These are phyloP conservation scores for Cataglyphis altisquamis DNA, from an alignment of 2,888 invertebrate species.

Conservation along the genomic window DNA sequence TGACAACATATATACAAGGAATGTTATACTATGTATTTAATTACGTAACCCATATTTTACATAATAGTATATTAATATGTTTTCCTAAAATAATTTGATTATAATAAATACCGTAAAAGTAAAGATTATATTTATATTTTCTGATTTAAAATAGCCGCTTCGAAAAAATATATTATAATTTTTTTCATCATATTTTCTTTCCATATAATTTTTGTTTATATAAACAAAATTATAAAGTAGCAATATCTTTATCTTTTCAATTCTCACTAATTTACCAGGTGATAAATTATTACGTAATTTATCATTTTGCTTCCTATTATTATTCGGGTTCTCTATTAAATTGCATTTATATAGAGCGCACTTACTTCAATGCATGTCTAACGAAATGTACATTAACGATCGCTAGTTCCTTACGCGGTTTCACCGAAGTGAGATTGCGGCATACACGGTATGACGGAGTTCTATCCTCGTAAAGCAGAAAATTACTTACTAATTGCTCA, in stretches of 20 bases:
- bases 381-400: slow-evolving; percentile 46
- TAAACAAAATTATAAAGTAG: background rate
- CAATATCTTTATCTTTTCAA: slow-evolving; percentile 15
- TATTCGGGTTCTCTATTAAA: slow-evolving; percentile 22
- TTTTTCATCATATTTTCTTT: background rate
- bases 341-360: slow-evolving; percentile 21
- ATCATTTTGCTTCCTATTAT: slow-evolving; percentile 12
- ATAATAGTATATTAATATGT: slow-evolving; percentile 27
- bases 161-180: background rate
- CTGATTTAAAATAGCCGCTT: background rate
- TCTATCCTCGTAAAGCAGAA: slow-evolving; percentile 56
- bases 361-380: slow-evolving; percentile 34
- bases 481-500: slow-evolving; percentile 63
- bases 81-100: background rate
- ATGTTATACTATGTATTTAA: slow-evolving; percentile 53
- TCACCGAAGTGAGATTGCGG: slow-evolving; percentile 63
- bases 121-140: background rate
- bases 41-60: slow-evolving; percentile 56
- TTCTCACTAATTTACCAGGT: background rate
- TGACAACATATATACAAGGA: slow-evolving; percentile 22
- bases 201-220: background rate
- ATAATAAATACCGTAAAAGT: background rate
- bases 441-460: slow-evolving; percentile 56
- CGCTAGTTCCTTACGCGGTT: slow-evolving; percentile 51
- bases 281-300: slow-evolving; percentile 24